Evolutionary conservation across 2,888 invertebrate species (phyloP).

Genomic region (Dioctria linearis): DNA sequence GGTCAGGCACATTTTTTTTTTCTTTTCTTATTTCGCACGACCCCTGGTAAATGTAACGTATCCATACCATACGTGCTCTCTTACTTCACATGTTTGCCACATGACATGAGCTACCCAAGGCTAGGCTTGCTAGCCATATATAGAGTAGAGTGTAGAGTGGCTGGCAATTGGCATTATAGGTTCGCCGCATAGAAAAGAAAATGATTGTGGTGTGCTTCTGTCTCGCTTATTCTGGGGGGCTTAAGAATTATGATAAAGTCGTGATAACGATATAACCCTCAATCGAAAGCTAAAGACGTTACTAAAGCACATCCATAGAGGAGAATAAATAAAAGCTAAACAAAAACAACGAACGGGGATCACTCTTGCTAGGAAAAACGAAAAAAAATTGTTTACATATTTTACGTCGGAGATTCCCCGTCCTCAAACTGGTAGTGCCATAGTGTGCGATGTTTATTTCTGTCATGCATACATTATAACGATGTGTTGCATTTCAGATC

Average conservation of each 20-base stretch:
- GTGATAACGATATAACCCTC: conserved; percentile 33
- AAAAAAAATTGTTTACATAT: conserved; percentile 55
- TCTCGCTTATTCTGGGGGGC: conserved; percentile 3
- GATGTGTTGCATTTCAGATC: conserved; percentile 24
- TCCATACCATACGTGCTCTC: conserved; percentile 4
- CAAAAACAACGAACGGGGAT: conserved; percentile 12
- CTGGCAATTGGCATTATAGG: too few relatives aligned
- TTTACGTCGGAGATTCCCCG: conserved; percentile 58
- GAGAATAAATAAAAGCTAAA: background rate
- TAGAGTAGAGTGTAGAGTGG: too few relatives aligned
- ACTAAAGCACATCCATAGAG: background rate
- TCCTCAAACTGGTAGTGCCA: conserved; percentile 35
- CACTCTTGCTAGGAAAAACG: background rate
- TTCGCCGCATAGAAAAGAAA: background rate
- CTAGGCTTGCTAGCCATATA: background rate
- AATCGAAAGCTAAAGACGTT: conserved; percentile 7
- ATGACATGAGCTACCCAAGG: conserved; percentile 1
- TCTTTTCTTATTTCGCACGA: conserved; percentile 16
- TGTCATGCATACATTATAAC: conserved; percentile 6
- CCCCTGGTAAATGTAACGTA: background rate
- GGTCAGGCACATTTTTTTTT: conserved; percentile 53
- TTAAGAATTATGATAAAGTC: background rate
- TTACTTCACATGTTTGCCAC: conserved; percentile 21
- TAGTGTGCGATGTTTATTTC: conserved; percentile 50
- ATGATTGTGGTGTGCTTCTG: background rate